Conservation (phyloP, 2,888 invertebrate genomes). For the Bruchidius siliquastri region DNA sequence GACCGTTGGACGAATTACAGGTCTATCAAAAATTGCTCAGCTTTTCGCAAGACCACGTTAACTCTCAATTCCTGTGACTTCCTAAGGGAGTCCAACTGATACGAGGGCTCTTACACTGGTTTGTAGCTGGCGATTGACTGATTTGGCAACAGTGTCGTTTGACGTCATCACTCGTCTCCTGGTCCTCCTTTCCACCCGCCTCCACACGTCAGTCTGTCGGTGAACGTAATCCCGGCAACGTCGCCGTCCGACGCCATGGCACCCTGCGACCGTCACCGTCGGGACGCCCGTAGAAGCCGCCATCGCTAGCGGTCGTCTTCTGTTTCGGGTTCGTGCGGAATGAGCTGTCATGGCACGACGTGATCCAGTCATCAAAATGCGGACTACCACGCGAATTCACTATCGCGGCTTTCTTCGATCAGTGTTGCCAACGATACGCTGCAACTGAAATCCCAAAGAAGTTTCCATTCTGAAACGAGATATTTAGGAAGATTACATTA, state of each 20-base stretch:
- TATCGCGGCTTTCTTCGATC: neutral
- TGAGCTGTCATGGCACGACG: neutral
- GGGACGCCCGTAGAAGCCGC: neutral
- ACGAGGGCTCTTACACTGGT: neutral
- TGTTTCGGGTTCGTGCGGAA: neutral
- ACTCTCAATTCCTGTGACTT: neutral
- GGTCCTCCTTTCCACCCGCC: neutral
- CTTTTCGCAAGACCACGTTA: neutral
- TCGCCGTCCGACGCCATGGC: neutral
- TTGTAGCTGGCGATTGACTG: neutral
- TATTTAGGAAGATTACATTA: neutral
- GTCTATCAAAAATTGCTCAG: no score
- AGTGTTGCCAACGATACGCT: neutral
- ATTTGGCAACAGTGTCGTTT: neutral
- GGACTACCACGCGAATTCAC: neutral
- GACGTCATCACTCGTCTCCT: neutral
- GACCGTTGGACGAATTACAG: no score
- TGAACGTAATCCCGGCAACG: neutral
- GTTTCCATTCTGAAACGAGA: neutral
- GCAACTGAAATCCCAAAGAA: neutral
- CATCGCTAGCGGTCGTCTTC: neutral
- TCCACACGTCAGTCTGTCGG: neutral
- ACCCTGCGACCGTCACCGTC: neutral
- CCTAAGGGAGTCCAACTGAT: neutral
- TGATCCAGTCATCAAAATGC: neutral